Percentiles rank a stretch among this genome's conserved stretches.
These are phyloP conservation scores for Nemapogon koenigi DNA, from an alignment of 2,888 invertebrate species.

Conservation along the genomic window DNA sequence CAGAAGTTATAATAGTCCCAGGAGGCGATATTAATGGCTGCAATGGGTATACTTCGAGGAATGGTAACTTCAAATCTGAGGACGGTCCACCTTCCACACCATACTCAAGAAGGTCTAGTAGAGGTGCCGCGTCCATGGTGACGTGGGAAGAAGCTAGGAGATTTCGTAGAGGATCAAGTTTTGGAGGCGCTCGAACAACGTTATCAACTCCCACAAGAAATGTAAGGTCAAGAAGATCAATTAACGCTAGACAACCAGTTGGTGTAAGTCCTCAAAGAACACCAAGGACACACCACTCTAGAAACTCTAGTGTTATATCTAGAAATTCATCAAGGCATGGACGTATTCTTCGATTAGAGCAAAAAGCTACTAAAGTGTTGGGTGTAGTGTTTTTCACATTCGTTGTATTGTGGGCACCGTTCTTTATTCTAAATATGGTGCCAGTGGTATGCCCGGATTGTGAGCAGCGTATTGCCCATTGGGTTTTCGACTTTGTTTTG, in stretches of 20 bases:
- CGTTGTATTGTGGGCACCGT: slow-evolving; percentile 95
- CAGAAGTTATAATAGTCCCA: slow-evolving; percentile 59
- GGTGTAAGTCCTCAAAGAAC: slow-evolving; percentile 52
- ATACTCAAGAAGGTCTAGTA: slow-evolving; percentile 57
- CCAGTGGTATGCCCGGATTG: slow-evolving; percentile 85
- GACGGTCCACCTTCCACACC: slow-evolving; percentile 41
- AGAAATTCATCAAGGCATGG: slow-evolving; percentile 84
- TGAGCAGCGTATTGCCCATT: slow-evolving; percentile 74
- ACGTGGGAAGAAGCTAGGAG: slow-evolving; percentile 76
- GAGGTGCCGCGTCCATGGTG: slow-evolving; percentile 77
- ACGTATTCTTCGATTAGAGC: slow-evolving; percentile 85
- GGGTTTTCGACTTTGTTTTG: slow-evolving; percentile 86
- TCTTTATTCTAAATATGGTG: slow-evolving; percentile 88
- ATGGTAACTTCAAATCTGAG: slow-evolving; percentile 38
- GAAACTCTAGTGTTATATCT: slow-evolving; percentile 83
- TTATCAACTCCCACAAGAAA: slow-evolving; percentile 59
- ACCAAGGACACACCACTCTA: slow-evolving; percentile 74
- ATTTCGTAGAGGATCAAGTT: slow-evolving; percentile 73
- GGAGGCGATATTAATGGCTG: slow-evolving; percentile 57
- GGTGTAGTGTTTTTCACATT: slow-evolving; percentile 95
- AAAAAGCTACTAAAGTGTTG: slow-evolving; percentile 95
- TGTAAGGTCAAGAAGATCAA: slow-evolving; percentile 41
- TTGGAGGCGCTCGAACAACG: slow-evolving; percentile 70
- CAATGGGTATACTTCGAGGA: slow-evolving; percentile 37
- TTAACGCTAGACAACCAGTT: slow-evolving; percentile 31